Conservation (phyloP, 1,140 invertebrate genomes). For the Myzus persicae region DNA sequence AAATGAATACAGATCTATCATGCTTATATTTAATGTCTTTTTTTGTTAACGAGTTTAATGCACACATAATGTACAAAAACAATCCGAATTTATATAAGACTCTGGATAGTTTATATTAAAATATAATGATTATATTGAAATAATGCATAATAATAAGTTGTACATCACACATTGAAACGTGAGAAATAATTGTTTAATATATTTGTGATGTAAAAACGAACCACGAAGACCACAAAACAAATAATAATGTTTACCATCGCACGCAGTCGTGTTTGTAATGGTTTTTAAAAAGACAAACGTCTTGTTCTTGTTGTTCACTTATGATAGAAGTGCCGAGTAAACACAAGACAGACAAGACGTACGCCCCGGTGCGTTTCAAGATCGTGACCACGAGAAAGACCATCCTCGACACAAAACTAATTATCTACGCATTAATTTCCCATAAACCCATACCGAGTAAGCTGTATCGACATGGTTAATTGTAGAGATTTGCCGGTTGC, state of each 20-base stretch:
- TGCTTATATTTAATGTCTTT: no score
- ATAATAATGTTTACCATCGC: conserved; percentile 2
- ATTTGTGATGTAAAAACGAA: background rate
- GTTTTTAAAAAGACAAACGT: conserved; percentile 11
- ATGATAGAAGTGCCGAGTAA: background rate
- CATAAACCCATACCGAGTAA: background rate
- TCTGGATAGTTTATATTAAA: background rate
- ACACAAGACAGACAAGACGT: background rate
- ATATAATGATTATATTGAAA: background rate
- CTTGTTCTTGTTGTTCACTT: conserved; percentile 11
- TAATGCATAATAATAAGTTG: background rate
- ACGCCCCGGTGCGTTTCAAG: conserved; percentile 8
- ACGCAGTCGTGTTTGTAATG: background rate
- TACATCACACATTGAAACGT: background rate
- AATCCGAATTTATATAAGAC: background rate
- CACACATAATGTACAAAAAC: background rate
- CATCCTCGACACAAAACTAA: background rate
- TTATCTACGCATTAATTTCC: conserved; percentile 25
- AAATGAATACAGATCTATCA: no score
- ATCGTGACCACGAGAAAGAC: conserved; percentile 21
- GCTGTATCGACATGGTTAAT: conserved; percentile 22
- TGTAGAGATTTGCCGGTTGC: conserved; percentile 22
- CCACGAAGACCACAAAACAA: background rate
- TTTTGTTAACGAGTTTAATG: background rate
- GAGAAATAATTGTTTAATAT: background rate